Conservation (phyloP, 2,113 vertebrate species). For the Melanerpes formicivorus region DNA sequence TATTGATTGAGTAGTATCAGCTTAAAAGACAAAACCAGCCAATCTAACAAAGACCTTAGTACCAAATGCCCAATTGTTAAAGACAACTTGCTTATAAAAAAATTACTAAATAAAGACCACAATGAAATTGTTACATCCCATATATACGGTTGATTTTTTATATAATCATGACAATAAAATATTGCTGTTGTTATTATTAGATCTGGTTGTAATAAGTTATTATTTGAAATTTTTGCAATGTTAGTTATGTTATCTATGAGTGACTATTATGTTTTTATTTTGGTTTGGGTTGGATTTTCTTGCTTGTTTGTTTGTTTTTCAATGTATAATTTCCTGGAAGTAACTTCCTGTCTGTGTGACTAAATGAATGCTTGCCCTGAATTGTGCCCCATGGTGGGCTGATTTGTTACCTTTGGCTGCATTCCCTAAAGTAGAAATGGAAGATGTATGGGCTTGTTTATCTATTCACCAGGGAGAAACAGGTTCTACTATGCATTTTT, state of each 20-base stretch:
- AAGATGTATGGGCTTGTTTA: neutral
- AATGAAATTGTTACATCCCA: neutral
- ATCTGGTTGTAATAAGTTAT: neutral
- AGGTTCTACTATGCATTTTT: neutral
- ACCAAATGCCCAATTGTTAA: neutral
- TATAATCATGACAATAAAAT: neutral
- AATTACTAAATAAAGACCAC: accelerated
- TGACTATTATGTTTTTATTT: neutral
- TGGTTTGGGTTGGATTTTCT: too few relatives aligned
- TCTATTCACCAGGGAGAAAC: neutral
- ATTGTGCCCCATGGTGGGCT: neutral
- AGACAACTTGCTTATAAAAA: neutral
- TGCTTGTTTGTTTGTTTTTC: too few relatives aligned
- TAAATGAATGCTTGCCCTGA: neutral
- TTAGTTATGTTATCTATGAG: neutral
- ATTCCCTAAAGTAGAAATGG: neutral
- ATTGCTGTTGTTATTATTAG: neutral
- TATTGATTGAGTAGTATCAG: neutral
- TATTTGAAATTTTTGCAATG: neutral
- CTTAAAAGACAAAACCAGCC: neutral
- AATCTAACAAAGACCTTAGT: neutral
- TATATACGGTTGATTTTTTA: neutral
- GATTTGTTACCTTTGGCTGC: neutral
- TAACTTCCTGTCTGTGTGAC: neutral
- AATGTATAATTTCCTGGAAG: neutral